Conservation (phyloP, 2,888 invertebrate species). For the Yponomeuta plumbellus region DNA sequence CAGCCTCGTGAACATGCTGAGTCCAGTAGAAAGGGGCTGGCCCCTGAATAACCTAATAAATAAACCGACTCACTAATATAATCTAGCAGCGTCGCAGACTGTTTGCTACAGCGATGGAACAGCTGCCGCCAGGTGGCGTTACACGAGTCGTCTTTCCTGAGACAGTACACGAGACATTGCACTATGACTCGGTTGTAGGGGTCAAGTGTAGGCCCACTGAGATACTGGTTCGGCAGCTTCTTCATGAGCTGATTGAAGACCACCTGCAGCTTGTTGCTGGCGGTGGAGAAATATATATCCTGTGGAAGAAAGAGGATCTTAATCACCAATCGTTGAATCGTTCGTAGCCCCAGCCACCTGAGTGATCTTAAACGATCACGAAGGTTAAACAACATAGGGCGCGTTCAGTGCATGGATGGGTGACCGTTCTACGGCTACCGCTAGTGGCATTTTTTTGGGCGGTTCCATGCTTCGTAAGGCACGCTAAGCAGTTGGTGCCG, state of each 20-base stretch:
- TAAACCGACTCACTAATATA: slow-evolving; percentile 63
- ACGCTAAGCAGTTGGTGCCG: no score
- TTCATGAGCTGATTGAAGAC: slow-evolving; percentile 80
- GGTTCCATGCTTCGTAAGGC: no score
- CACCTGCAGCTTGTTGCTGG: slow-evolving; percentile 67
- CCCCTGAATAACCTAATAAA: no score
- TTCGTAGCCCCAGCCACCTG: no score
- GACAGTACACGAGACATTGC: slow-evolving; percentile 77
- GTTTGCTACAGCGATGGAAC: slow-evolving; percentile 80
- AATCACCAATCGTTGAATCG: no score
- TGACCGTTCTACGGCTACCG: no score
- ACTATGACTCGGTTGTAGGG: slow-evolving; percentile 74
- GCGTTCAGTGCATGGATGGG: no score
- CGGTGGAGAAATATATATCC: slow-evolving; percentile 65
- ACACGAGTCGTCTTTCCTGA: slow-evolving; percentile 78
- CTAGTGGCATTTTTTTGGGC: no score
- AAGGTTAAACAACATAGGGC: no score
- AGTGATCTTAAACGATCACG: no score
- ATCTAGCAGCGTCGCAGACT: slow-evolving; percentile 80
- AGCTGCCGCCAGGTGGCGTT: slow-evolving; percentile 82
- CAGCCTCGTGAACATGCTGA: no score
- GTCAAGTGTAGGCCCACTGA: slow-evolving; percentile 60
- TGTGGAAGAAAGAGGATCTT: slow-evolving; percentile 31
- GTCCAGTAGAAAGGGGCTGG: no score
- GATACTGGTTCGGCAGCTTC: slow-evolving; percentile 74